Evolutionary conservation across 2,113 vertebrate species (phyloP).

Genomic region (Todiramphus chloris): DNA sequence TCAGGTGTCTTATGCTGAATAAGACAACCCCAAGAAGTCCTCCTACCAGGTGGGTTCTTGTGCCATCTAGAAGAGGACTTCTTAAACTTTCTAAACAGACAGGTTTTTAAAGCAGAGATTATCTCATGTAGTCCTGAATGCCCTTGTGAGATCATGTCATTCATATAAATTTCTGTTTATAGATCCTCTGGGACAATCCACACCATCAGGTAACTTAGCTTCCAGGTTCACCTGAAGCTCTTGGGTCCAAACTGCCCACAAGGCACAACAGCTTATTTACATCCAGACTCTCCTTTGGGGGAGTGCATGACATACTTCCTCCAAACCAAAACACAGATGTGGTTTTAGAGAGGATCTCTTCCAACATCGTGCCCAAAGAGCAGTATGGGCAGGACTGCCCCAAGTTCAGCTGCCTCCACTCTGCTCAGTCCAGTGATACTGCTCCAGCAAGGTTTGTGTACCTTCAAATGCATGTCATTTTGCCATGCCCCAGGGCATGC

Average conservation of each 20-base stretch:
- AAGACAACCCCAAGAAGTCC: background rate
- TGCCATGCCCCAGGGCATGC: background rate
- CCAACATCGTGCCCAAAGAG: background rate
- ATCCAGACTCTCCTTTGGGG: background rate
- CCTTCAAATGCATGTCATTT: background rate
- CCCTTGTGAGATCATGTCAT: background rate
- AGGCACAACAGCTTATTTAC: background rate
- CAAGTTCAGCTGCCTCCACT: background rate
- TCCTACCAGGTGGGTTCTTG: background rate
- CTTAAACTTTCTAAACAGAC: background rate
- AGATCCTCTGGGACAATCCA: background rate
- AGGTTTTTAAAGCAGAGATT: background rate
- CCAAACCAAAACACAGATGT: background rate
- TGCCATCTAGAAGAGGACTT: background rate
- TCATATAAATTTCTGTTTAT: background rate
- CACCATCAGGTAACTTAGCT: background rate
- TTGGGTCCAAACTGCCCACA: background rate
- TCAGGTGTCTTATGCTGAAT: fast-evolving
- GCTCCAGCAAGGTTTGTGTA: background rate
- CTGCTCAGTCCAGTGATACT: fast-evolving
- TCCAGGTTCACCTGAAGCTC: background rate
- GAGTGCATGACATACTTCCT: background rate
- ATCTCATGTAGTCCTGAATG: background rate
- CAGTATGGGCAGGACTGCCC: background rate
- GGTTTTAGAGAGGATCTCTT: background rate